Evolutionary conservation across 1,140 invertebrate species (phyloP).

Genomic region (Pseudoatta argentina): DNA sequence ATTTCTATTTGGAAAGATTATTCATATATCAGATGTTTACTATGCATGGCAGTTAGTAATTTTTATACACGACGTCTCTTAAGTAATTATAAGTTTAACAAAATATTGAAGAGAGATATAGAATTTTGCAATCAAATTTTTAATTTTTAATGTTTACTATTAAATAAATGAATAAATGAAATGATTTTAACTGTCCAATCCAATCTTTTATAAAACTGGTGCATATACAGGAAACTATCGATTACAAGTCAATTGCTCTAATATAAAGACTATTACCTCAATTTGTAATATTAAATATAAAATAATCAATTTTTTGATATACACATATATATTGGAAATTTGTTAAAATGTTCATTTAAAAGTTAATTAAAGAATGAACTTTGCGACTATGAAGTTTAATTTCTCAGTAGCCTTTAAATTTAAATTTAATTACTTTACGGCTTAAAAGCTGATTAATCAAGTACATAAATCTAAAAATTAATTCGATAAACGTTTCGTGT

Average conservation of each 20-base stretch:
- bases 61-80: background rate
- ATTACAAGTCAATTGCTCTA: background rate
- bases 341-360: background rate
- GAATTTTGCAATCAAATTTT: background rate
- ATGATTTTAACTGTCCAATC: background rate
- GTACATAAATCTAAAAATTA: background rate
- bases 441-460: background rate
- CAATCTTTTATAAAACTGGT: background rate
- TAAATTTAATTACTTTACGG: background rate
- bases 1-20: background rate
- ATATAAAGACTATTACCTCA: background rate
- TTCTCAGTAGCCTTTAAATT: background rate
- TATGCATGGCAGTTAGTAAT: background rate
- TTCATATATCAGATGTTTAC: background rate
- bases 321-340: background rate
- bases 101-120: background rate
- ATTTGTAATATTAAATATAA: constrained; percentile 5
- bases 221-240: background rate
- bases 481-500: background rate
- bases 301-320: background rate
- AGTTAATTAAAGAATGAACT: background rate
- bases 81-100: background rate
- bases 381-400: background rate
- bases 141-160: background rate
- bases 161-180: background rate